A percentile compares a stretch with the other conserved stretches of the same genome.
These are phyloP conservation scores for Sebastiscus albofasciatus DNA, from an alignment of 2,797 vertebrate genomes.

Conservation along the genomic window DNA sequence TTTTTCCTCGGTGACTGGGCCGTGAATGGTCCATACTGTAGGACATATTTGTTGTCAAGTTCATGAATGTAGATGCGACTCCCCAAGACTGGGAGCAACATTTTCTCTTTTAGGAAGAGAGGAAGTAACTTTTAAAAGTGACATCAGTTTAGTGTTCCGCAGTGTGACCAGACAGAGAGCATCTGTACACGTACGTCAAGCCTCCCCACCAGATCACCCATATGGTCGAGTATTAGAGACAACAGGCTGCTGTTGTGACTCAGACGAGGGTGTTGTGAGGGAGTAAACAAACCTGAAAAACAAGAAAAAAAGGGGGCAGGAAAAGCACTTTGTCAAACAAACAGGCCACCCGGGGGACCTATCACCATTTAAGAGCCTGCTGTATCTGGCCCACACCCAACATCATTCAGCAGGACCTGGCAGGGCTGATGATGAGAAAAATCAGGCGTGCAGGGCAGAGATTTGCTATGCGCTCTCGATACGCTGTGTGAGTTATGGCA, in stretches of 20 bases:
- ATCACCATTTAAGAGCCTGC: constrained; percentile 33
- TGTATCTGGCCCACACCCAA: constrained; percentile 46
- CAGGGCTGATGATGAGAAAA: constrained; percentile 26
- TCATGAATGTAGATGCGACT: neutral
- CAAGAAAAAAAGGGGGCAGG: constrained; percentile 43
- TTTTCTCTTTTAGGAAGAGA: neutral
- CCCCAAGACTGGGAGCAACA: neutral
- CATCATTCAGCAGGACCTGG: constrained; percentile 34
- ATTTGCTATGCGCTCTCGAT: neutral
- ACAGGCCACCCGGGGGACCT: constrained; percentile 42
- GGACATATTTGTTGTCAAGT: neutral
- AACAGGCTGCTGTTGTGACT: constrained; percentile 39
- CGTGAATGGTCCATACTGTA: neutral
- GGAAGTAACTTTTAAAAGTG: neutral
- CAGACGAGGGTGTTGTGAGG: neutral
- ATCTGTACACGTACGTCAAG: constrained; percentile 17
- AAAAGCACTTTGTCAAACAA: constrained; percentile 68
- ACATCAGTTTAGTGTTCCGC: neutral
- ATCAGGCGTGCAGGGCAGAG: neutral
- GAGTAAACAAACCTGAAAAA: constrained; percentile 53
- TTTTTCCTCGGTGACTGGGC: no score
- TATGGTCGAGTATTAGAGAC: constrained; percentile 9
- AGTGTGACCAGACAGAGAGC: constrained; percentile 8
- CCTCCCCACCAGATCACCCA: constrained; percentile 1
- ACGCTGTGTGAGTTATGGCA: neutral